phyloP scores from a whole-genome alignment of 1,140 invertebrate species.

The Trachymyrmex septentrionalis region DNA sequence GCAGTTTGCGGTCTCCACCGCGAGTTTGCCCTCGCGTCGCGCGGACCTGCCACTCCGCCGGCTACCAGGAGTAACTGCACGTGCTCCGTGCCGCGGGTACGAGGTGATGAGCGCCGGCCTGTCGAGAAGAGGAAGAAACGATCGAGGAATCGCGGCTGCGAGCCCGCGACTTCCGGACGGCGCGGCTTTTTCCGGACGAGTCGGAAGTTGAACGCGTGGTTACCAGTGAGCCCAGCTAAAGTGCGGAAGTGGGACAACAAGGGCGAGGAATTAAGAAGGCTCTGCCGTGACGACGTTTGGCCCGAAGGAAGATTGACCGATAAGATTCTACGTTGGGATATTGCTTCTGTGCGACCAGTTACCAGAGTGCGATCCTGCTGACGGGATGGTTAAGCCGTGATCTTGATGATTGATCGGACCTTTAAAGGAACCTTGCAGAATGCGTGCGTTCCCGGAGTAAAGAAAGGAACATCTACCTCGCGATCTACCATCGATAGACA shows the following conservation, averaged over 20 bases:
- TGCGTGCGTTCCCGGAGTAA: not conserved
- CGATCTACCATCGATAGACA: conserved; percentile 8
- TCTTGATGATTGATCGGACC: conserved; percentile 11
- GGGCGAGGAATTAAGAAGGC: not conserved
- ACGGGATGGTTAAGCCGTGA: not conserved
- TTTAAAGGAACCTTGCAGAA: not conserved
- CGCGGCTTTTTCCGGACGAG: not conserved
- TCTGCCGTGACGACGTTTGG: not conserved
- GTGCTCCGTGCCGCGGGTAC: conserved; percentile 58
- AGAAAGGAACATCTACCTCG: not conserved
- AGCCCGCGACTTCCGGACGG: conserved; percentile 4
- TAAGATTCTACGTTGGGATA: not conserved
- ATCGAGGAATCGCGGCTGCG: conserved; percentile 40
- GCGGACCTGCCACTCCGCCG: conserved; percentile 72
- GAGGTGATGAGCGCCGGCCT: conserved; percentile 6
- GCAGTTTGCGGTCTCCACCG: conserved; percentile 71
- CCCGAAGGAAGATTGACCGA: not conserved
- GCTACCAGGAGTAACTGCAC: conserved; percentile 73
- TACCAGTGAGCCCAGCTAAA: conserved; percentile 27
- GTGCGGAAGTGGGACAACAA: conserved; percentile 21
- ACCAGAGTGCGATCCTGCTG: not conserved
- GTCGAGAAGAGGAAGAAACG: conserved; percentile 42
- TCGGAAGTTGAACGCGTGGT: conserved; percentile 47
- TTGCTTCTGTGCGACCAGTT: not conserved
- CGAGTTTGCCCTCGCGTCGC: conserved; percentile 71